Conservation (phyloP, 2,888 invertebrate genomes). For the Euplexia lucipara region DNA sequence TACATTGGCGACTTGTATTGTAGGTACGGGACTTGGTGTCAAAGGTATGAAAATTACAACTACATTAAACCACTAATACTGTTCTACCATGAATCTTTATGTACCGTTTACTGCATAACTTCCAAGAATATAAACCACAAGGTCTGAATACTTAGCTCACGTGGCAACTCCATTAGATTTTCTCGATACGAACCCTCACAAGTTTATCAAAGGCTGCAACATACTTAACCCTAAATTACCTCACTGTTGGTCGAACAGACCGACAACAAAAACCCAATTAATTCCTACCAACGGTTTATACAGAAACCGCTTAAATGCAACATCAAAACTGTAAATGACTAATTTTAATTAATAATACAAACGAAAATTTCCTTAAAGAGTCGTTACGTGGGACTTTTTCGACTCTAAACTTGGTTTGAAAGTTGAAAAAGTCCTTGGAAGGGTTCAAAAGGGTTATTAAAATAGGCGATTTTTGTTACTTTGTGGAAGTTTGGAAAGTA, state of each 20-base stretch:
- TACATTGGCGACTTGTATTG: conserved; percentile 15
- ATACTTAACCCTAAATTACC: conserved; percentile 69
- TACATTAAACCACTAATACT: too few species aligned
- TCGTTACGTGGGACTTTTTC: conserved; percentile 53
- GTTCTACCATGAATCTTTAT: too few species aligned
- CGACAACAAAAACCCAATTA: conserved; percentile 79
- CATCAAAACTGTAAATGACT: conserved; percentile 61
- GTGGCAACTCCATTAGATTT: conserved; percentile 29
- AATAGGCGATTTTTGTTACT: conserved; percentile 56
- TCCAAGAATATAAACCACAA: conserved; percentile 3
- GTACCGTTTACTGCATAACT: background rate
- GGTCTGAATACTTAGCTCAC: conserved; percentile 22
- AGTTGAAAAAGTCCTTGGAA: conserved; percentile 58
- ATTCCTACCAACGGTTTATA: conserved; percentile 57
- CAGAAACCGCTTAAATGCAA: conserved; percentile 67
- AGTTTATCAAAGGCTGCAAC: conserved; percentile 61
- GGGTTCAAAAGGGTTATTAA: conserved; percentile 61
- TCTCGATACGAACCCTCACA: conserved; percentile 46
- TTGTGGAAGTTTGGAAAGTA: conserved; percentile 48
- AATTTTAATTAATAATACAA: conserved; percentile 65
- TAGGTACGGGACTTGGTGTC: background rate
- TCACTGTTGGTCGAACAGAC: conserved; percentile 55
- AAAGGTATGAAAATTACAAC: background rate
- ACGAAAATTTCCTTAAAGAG: conserved; percentile 47
- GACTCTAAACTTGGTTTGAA: conserved; percentile 53